These are phyloP conservation scores for Pristionchus maxplancki DNA, from an alignment of 2,888 invertebrate genomes.

Conservation along the genomic window DNA sequence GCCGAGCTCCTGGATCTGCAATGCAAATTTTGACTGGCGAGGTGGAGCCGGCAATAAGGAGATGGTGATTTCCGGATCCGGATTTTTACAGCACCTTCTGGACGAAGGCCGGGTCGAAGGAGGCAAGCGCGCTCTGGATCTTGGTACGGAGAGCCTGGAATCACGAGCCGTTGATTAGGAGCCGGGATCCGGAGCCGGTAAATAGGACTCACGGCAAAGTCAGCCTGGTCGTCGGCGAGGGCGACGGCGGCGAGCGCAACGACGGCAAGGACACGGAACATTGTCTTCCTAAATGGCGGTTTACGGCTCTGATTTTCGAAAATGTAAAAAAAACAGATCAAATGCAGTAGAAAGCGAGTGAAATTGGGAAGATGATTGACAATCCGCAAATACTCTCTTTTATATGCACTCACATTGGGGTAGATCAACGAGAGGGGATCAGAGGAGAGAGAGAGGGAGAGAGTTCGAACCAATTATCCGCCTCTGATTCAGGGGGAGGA, in stretches of 20 bases:
- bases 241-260: slow-evolving; percentile 36
- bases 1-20: slow-evolving; percentile 37
- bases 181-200: background rate
- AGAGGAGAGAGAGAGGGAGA: background rate
- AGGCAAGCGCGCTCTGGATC: background rate
- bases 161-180: background rate
- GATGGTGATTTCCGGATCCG: background rate
- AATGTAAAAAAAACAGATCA: background rate
- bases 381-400: background rate
- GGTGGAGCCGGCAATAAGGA: background rate
- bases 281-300: background rate
- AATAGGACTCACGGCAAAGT: background rate
- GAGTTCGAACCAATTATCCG: slow-evolving; percentile 44
- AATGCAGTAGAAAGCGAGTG: background rate
- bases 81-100: background rate
- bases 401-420: background rate
- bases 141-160: slow-evolving; percentile 10
- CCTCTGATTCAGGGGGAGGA: background rate
- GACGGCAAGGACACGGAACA: slow-evolving; percentile 36
- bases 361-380: background rate
- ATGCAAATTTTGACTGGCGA: background rate
- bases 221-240: slow-evolving; percentile 12
- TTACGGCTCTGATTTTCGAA: background rate
- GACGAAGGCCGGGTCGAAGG: slow-evolving; percentile 49
- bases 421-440: slow-evolving; percentile 6